A percentile compares a stretch with the other conserved stretches of the same genome.
Evolutionary conservation across 2,113 vertebrate genomes (phyloP).

Genomic region (Dascyllus trimaculatus): DNA sequence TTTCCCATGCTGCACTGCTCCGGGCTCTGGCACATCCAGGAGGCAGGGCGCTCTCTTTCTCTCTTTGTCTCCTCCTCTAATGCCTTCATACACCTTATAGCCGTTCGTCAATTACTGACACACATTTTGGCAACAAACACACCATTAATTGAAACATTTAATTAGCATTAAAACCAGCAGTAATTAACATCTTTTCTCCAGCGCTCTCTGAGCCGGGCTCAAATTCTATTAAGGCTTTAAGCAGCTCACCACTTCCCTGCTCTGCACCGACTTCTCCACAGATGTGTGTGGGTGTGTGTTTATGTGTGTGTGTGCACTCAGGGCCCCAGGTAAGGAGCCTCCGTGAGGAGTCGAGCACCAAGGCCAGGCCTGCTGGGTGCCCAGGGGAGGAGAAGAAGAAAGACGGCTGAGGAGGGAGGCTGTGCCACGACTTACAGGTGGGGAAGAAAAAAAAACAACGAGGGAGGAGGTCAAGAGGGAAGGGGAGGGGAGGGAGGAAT

Average conservation of each 20-base stretch:
- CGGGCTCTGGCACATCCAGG: conserved; percentile 74
- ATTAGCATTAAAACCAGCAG: conserved; percentile 91
- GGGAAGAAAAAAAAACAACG: conserved; percentile 69
- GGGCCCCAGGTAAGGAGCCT: conserved; percentile 92
- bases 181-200: conserved; percentile 92
- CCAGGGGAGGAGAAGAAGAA: conserved; percentile 82
- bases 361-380: conserved; percentile 89
- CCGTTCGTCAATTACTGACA: conserved; percentile 84
- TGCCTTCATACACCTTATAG: conserved; percentile 79
- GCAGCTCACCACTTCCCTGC: conserved; percentile 72
- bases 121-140: conserved; percentile 87
- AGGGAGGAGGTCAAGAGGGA: conserved; percentile 68
- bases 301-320: conserved; percentile 54
- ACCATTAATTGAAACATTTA: conserved; percentile 90
- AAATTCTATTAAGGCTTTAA: conserved; percentile 86
- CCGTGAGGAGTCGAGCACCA: conserved; percentile 91
- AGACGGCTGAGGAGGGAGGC: conserved; percentile 83
- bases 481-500: conserved; percentile 58
- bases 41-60: conserved; percentile 61
- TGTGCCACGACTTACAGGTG: no score
- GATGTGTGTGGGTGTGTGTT: conserved; percentile 62
- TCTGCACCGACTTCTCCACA: conserved; percentile 59
- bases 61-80: conserved; percentile 75
- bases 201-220: conserved; percentile 78
- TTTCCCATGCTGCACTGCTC: conserved; percentile 80